Conservation (phyloP, 2,888 invertebrate species). For the Spisula subtruncata region DNA sequence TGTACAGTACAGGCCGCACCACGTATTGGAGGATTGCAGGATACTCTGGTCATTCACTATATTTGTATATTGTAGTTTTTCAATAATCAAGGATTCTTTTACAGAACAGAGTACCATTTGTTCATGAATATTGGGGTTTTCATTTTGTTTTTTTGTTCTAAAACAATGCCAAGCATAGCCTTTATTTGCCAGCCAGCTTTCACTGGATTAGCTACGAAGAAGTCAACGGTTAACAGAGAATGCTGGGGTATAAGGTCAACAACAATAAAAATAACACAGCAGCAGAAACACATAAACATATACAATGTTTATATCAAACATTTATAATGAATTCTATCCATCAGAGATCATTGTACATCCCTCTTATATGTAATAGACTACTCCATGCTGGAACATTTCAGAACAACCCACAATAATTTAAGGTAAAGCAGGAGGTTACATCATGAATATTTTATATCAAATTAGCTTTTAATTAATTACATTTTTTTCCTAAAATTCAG, state of each 20-base stretch:
- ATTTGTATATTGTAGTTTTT: conserved; percentile 10
- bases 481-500: not conserved
- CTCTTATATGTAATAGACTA: not conserved
- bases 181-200: no score
- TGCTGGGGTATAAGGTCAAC: no score
- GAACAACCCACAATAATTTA: not conserved
- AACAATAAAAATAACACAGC: no score
- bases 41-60: no score
- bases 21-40: no score
- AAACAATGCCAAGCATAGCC: no score
- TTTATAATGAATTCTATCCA: no score
- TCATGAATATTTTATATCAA: not conserved
- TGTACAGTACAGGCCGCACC: not conserved
- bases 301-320: not conserved
- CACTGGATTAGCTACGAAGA: no score
- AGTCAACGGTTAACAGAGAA: no score
- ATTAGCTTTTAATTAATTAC: not conserved
- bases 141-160: no score
- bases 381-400: not conserved
- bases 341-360: no score
- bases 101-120: not conserved
- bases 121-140: not conserved
- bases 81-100: conserved; percentile 29
- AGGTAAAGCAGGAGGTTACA: not conserved
- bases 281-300: no score